Base-by-base conservation (phyloP, 2,797 vertebrate species). In the Falco biarmicus region DNA sequence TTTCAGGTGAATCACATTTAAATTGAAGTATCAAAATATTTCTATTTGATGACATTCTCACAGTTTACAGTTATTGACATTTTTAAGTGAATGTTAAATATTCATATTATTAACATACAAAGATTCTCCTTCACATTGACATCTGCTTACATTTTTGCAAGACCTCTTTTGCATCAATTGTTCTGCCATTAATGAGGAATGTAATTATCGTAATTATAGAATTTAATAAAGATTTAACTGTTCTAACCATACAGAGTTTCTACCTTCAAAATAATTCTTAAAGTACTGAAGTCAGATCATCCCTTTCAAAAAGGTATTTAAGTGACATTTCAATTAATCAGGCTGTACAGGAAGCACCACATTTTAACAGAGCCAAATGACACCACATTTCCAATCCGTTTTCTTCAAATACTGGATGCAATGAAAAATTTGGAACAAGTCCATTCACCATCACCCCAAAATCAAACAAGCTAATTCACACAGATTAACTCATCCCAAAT, bases 341-440 rank as follows among this genome's bases (percentile, higher is more conserved):
- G 93, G 97, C 85, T 94, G 95, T 91, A 89, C 79, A 91, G 94
- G 93, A 97, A 97, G 90, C 97, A 97, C 95, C 93, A 82, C 78
- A 77, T 91, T 78, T 75, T 95, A 94, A 94, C 92, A 89, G 79
- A 96, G 93, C 96, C 94, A 97, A 95, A 92, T 74, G 71, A 96
- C 84, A 84, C 70, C 75, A 82, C 77, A 32, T 96, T 96, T 95
- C 94, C 91, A 68, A 96, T 84, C 20, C 0, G 15, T 93, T 96
- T 59, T 94, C 87, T 94, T 94, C 45, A 51, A 87, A 79, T 61
- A 88, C 24, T 60, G 90, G 87, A 97, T 48, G 60, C 95, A 85
- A 96, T 90, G 69, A 94, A 82, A 94, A 91, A 89, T 85, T 87
- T 87, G 95, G 89, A 97, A 64, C 86, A 73, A 95, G 86, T 86